phyloP scores from a whole-genome alignment of 2,888 invertebrate genomes.

The Microchrysa polita region DNA sequence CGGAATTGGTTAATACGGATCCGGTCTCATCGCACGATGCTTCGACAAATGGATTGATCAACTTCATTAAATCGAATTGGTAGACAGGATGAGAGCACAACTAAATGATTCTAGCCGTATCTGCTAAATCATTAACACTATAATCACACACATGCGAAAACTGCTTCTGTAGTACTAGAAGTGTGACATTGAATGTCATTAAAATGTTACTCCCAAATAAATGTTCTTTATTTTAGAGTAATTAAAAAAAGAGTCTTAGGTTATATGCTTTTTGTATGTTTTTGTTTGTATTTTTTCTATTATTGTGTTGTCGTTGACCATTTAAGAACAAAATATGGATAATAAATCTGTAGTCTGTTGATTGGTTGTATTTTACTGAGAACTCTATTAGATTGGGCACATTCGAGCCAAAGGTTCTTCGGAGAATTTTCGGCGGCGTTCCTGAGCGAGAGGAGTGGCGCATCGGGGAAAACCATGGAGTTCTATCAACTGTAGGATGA shows the following conservation, averaged over 20 bases:
- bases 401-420: too few relatives aligned
- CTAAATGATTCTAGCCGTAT: too few relatives aligned
- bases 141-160: background rate
- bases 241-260: slow-evolving; percentile 10
- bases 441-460: too few relatives aligned
- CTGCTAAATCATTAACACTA: background rate
- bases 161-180: slow-evolving; percentile 28
- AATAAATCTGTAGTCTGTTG: slow-evolving; percentile 3
- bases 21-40: slow-evolving; percentile 83
- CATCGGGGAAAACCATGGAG: too few relatives aligned
- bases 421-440: too few relatives aligned
- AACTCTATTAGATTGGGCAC: too few relatives aligned
- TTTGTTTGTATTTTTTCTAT: slow-evolving; percentile 7
- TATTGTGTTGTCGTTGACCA: slow-evolving; percentile 27
- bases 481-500: too few relatives aligned
- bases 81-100: slow-evolving; percentile 48
- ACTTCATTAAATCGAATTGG: slow-evolving; percentile 83
- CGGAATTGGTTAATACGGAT: slow-evolving; percentile 79
- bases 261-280: slow-evolving; percentile 39
- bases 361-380: background rate
- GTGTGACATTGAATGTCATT: slow-evolving; percentile 1
- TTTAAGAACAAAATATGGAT: slow-evolving; percentile 4
- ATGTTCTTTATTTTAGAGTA: slow-evolving; percentile 29
- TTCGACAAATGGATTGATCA: slow-evolving; percentile 97
- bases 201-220: slow-evolving; percentile 23